A percentile compares a stretch with the other conserved stretches of the same genome.
Conservation (phyloP, 2,888 invertebrate genomes). For the Pyralis farinalis region DNA sequence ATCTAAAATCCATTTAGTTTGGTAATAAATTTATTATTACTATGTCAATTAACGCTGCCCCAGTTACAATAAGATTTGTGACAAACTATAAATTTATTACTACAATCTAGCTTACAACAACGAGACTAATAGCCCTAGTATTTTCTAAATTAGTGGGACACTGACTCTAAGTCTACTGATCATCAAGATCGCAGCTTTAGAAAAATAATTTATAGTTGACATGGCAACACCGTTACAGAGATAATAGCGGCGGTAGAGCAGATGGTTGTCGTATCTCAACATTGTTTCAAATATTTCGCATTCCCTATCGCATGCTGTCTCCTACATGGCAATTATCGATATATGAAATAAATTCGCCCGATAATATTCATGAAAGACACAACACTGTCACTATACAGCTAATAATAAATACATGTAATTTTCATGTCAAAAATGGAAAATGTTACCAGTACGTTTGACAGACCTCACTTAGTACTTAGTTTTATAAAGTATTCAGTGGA, state of each 20-base stretch:
- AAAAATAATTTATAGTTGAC: conserved; percentile 21
- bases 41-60: too few relatives aligned
- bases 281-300: conserved; percentile 23
- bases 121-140: too few relatives aligned
- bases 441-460: too few relatives aligned
- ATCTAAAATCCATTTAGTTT: too few relatives aligned
- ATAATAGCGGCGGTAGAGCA: conserved; percentile 21
- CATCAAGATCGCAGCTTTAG: not conserved
- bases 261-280: conserved; percentile 17
- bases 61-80: too few relatives aligned
- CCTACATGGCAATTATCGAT: conserved; percentile 18
- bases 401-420: conserved; percentile 5
- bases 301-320: conserved; percentile 9
- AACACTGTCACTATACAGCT: conserved; percentile 8
- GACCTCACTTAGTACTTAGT: too few relatives aligned
- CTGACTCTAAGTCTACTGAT: too few relatives aligned
- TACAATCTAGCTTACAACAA: too few relatives aligned
- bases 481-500: too few relatives aligned
- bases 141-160: too few relatives aligned
- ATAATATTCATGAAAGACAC: conserved; percentile 1
- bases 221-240: conserved; percentile 30
- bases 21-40: too few relatives aligned
- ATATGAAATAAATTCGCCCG: conserved; percentile 7
- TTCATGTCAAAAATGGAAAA: not conserved
- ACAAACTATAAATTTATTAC: too few relatives aligned